These are phyloP conservation scores for Notarius quadriscutis DNA, from an alignment of 2,113 vertebrate species.

Conservation along the genomic window DNA sequence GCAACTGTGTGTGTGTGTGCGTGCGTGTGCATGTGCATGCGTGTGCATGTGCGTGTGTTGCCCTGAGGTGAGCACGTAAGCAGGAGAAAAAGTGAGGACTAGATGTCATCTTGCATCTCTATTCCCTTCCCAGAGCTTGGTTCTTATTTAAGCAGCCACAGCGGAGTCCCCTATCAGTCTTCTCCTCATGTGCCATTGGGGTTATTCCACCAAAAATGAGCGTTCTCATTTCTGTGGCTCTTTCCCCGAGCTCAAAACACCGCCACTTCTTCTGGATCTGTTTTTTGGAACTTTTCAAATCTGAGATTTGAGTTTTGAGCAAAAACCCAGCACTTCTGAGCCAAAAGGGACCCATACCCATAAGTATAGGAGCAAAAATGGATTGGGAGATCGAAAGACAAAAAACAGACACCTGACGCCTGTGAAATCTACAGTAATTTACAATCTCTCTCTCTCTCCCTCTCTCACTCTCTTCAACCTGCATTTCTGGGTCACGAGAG, in stretches of 20 bases:
- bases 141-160: conserved; percentile 73
- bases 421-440: conserved; percentile 71
- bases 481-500: conserved; percentile 99
- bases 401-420: conserved; percentile 44
- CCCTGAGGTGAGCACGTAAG: conserved; percentile 46
- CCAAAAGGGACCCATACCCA: conserved; percentile 1
- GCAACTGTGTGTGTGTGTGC: neutral
- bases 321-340: conserved; percentile 19
- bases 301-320: conserved; percentile 39
- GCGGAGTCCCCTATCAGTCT: conserved; percentile 37
- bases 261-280: neutral
- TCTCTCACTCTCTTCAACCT: conserved; percentile 78
- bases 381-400: conserved; percentile 69
- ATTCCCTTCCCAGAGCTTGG: conserved; percentile 73
- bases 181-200: conserved; percentile 28
- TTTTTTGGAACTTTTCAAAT: conserved; percentile 2
- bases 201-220: conserved; percentile 43
- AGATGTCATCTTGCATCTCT: conserved; percentile 65
- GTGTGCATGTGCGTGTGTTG: conserved; percentile 13
- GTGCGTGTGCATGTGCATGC: neutral
- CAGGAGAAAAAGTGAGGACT: conserved; percentile 18
- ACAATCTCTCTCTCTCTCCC: conserved; percentile 72
- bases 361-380: conserved; percentile 22
- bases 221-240: conserved; percentile 59
- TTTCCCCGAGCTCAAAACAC: conserved; percentile 62